Evolutionary conservation across 2,888 invertebrate species (phyloP), one percentile per base, ranked within the genome.

Genomic region (Brachypterus glaber): DNA sequence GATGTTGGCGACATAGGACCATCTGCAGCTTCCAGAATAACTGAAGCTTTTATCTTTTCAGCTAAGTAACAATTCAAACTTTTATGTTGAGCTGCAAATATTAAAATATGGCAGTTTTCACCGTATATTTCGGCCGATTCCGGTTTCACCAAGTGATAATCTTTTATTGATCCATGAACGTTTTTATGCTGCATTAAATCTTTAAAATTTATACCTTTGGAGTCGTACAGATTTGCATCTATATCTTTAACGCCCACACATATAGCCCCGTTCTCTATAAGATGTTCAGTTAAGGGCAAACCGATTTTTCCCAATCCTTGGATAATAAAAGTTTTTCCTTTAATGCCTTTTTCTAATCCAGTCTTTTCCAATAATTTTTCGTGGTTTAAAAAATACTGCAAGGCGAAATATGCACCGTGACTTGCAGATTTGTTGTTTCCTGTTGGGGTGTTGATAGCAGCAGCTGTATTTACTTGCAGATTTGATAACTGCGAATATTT

Each of bases 291-390:
- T 18, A 63, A 46, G 31, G 50, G 45, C 5, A 37, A 40, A 3
- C 64, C 64, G 2, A 60, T 41, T 47, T 55, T 59, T n/a, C 62
- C 63, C 25, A 63, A 43, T 24, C 64, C 63, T 49, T 60, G 57
- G 12, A 61, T 47, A n/a, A 64, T 60, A 46, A 60, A 64, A 1
- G 54, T 61, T 52, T 63, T 64, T 15, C 53, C 50, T 14, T 46
- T 41, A 21, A 62, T 40, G 25, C 57, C 57, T 24, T 38, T 35
- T 4, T 46, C 47, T 17, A 59, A 37, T 4, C 43, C 47, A 16
- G 58, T 46, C 37, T 47, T 49, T 4, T 48, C 38, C 50, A 54
- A 50, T 3, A 60, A 30, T 4, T 51, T 34, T n/a, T 53, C 46
- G 37, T 60, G 51, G 4, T 54, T 50, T 25, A 63, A 29, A 41